Percentiles rank a stretch among this genome's conserved stretches.
Evolutionary conservation across 2,888 invertebrate species (phyloP).

Genomic region (Amphipyra berbera): DNA sequence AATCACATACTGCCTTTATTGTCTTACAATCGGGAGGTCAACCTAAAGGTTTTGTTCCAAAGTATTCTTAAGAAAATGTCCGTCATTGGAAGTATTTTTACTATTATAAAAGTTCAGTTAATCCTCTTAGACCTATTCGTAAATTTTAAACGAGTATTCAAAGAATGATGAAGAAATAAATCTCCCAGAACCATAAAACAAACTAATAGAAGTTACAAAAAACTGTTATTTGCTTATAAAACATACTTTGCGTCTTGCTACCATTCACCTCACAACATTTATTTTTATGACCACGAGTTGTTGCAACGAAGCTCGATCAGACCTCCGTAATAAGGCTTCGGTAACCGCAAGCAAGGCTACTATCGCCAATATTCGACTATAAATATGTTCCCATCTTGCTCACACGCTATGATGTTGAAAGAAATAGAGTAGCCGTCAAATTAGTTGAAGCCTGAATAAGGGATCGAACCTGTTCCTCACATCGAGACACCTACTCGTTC

Average conservation of each 20-base stretch:
- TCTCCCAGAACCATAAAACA: slow-evolving; percentile 18
- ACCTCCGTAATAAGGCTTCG: slow-evolving; percentile 75
- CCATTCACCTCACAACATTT: slow-evolving; percentile 50
- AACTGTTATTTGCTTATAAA: slow-evolving; percentile 46
- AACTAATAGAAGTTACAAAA: slow-evolving; percentile 31
- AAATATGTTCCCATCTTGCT: slow-evolving; percentile 51
- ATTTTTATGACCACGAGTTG: slow-evolving; percentile 45
- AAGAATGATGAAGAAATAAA: slow-evolving; percentile 39
- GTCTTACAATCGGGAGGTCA: not conserved
- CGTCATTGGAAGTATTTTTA: no score
- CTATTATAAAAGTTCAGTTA: no score
- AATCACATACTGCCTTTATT: not conserved
- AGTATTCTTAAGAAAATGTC: no score
- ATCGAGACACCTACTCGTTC: slow-evolving; percentile 54
- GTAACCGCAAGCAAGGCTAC: slow-evolving; percentile 73
- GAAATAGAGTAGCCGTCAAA: slow-evolving; percentile 62
- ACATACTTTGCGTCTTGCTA: slow-evolving; percentile 39
- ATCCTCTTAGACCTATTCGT: not conserved
- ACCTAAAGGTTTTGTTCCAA: no score
- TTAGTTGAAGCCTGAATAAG: slow-evolving; percentile 61
- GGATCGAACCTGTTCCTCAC: slow-evolving; percentile 74
- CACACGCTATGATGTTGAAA: slow-evolving; percentile 46
- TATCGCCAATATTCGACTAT: slow-evolving; percentile 54
- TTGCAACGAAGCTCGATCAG: slow-evolving; percentile 38
- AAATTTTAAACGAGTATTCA: slow-evolving; percentile 2